Percentiles rank a stretch among this genome's conserved stretches.
Conservation (phyloP, 1,140 invertebrate genomes). For the Carposina sasakii region DNA sequence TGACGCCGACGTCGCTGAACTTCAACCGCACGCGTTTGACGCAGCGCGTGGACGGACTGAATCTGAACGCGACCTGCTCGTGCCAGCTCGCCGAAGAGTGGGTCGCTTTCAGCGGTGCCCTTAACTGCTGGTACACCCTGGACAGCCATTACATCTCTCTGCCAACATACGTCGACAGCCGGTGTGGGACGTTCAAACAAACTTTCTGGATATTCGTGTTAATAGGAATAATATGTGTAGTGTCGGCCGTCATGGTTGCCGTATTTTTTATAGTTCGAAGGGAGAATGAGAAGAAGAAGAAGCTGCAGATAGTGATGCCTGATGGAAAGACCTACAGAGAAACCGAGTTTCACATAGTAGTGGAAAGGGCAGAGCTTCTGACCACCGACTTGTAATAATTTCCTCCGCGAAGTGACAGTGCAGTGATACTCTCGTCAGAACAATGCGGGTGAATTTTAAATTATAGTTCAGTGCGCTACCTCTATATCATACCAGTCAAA, state of each 20-base stretch:
- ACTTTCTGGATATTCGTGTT: constrained; percentile 62
- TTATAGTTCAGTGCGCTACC: constrained; percentile 40
- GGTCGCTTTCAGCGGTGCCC: constrained; percentile 46
- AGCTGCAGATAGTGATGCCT: constrained; percentile 80
- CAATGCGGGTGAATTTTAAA: too few species aligned
- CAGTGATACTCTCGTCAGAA: too few species aligned
- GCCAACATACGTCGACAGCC: constrained; percentile 49
- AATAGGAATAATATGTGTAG: constrained; percentile 51
- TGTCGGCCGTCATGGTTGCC: constrained; percentile 47
- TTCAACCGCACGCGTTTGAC: constrained; percentile 74
- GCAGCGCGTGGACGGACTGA: constrained; percentile 73
- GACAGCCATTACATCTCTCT: constrained; percentile 51
- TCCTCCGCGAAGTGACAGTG: too few species aligned
- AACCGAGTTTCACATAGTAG: constrained; percentile 87
- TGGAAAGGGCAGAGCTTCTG: constrained; percentile 85
- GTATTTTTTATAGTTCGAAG: constrained; percentile 52
- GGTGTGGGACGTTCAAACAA: constrained; percentile 57
- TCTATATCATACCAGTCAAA: too few species aligned
- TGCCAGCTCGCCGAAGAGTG: constrained; percentile 70
- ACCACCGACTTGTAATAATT: constrained; percentile 84
- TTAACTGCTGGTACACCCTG: constrained; percentile 56
- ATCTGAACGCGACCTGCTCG: constrained; percentile 75
- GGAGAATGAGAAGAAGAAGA: constrained; percentile 64
- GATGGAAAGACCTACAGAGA: constrained; percentile 86
- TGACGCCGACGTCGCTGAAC: constrained; percentile 74